Conservation (phyloP, 53 echinoderm and acorn worm genomes). For the Stichopus horrens region DNA sequence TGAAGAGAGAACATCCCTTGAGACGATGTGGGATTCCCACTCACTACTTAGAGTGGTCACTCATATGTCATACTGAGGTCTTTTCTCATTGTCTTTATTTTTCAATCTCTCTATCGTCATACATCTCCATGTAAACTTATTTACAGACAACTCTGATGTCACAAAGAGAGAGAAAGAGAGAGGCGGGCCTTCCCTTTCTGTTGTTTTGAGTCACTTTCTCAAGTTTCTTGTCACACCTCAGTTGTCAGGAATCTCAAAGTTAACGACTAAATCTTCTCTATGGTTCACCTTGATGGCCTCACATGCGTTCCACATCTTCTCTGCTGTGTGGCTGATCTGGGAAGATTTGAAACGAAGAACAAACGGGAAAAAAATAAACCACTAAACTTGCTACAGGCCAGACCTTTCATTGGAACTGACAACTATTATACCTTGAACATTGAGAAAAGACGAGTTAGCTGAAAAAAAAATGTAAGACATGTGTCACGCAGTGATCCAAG, state of each 20-base stretch:
- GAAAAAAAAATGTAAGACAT: too few relatives aligned
- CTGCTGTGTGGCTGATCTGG: constrained; percentile 71
- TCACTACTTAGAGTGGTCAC: too few relatives aligned
- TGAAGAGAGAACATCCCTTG: too few relatives aligned
- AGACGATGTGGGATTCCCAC: too few relatives aligned
- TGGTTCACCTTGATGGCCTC: constrained; percentile 78
- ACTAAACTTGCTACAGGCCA: background rate
- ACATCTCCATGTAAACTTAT: too few relatives aligned
- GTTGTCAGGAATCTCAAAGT: constrained; percentile 79
- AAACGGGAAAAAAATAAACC: background rate
- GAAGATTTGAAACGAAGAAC: background rate
- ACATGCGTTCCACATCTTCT: constrained; percentile 77
- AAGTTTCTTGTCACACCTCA: constrained; percentile 10
- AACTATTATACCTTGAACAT: background rate
- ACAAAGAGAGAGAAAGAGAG: too few relatives aligned
- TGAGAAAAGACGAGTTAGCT: too few relatives aligned
- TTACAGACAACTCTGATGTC: too few relatives aligned
- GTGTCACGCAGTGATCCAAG: too few relatives aligned
- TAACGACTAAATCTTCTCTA: constrained; percentile 92
- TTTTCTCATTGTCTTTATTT: too few relatives aligned
- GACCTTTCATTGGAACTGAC: background rate
- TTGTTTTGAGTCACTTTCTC: constrained; percentile 3
- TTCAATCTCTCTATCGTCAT: too few relatives aligned
- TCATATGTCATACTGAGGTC: too few relatives aligned
- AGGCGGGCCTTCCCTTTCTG: background rate